Base-by-base conservation (phyloP, 2,888 invertebrate genomes). In the Bellardia bayeri region DNA sequence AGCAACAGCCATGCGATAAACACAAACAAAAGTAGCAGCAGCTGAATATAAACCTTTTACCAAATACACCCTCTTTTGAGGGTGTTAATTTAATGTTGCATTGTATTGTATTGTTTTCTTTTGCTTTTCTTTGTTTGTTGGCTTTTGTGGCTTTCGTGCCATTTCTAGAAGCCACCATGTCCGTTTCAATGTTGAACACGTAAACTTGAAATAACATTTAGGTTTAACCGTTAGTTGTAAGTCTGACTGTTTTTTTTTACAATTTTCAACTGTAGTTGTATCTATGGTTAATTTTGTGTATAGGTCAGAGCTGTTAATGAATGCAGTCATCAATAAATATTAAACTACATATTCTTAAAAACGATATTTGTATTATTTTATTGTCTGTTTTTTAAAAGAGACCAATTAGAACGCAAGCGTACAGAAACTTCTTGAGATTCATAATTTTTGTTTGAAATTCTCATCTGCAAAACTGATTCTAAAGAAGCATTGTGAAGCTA, bases 11-110 rank as follows among this genome's bases (percentile, higher is more conserved):
- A 33, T 16, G 33, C 33, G 16, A 81, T 40, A 42, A 66, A 80
- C 23, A 66, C 14, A 51, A 72, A 33, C 56, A 42, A 74, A 64
- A 75, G 40, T 14, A 79, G 56, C 16, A 51, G 37, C 45, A 63
- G 16, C 45, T 49, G 1, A 63, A 45, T 23, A 23, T 16, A 71
- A 86, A 68, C n/a, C n/a, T 51, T 84, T 61, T 58, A 8, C 23
- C 3, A 58, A 51, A 33, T 30, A 13, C 58, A 8, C 49, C 42
- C 51, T 72, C 16, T 16, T 72, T 51, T 6, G 78, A 63, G 82
- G 84, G 81, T 82, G 87, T 84, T 87, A 87, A 87, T 87, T 87
- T 84, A 82, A 84, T 87, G 82, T 82, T 74, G 82, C 63, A 23
- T 40, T 66, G 81, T n/a, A 33, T 45, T 69, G 49, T 84, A 49